phyloP scores from a whole-genome alignment of 64 coral and sea anemone species.

The Montipora efflorescens region DNA sequence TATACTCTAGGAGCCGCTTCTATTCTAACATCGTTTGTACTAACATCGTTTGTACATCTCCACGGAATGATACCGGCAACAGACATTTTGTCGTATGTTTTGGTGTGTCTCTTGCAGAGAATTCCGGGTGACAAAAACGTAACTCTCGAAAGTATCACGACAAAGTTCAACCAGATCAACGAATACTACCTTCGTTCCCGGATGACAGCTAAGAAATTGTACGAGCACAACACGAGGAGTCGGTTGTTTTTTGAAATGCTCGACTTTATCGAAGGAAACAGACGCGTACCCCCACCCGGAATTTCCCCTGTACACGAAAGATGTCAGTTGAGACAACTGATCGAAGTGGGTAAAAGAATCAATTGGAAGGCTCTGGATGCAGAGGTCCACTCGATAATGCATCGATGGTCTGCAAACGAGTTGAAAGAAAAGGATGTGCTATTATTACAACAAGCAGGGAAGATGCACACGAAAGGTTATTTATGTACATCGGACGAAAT shows the following conservation, averaged over 20 bases:
- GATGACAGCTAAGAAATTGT: no score
- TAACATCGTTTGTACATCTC: neutral
- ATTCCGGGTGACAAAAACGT: neutral
- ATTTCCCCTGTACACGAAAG: neutral
- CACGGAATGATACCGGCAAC: neutral
- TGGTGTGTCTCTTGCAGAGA: neutral
- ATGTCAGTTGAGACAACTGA: neutral
- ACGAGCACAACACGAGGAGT: neutral
- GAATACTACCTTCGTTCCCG: neutral
- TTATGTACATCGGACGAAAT: no score
- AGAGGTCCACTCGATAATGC: no score
- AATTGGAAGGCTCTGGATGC: no score
- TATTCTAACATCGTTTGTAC: neutral
- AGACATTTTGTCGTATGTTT: neutral
- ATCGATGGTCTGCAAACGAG: no score
- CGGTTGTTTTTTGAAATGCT: neutral
- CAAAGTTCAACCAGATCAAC: neutral
- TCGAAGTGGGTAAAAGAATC: no score
- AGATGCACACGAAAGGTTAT: accelerated
- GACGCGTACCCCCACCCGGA: neutral
- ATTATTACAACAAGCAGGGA: no score
- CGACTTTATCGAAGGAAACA: neutral
- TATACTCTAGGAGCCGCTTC: neutral
- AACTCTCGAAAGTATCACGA: neutral
- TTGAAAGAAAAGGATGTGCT: no score